Percentiles rank a stretch among this genome's conserved stretches.
These are phyloP conservation scores for Trachelipus rathkii DNA, from an alignment of 1,140 invertebrate species.

Conservation along the genomic window DNA sequence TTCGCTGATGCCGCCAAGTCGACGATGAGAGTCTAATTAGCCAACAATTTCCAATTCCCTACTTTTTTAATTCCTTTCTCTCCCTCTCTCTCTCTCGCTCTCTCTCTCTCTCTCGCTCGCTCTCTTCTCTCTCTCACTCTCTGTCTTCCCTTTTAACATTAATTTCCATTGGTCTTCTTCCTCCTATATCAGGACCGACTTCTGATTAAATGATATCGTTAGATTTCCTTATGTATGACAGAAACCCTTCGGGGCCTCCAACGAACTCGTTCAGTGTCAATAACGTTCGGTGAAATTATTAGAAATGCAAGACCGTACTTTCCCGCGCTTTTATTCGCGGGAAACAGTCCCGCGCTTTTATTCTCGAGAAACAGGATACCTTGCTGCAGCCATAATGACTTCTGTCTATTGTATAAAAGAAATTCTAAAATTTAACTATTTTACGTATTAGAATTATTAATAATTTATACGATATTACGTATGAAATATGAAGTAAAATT, in stretches of 20 bases:
- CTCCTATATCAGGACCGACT: background rate
- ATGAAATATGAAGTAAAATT: too few species aligned
- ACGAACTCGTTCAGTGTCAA: background rate
- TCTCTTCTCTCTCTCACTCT: constrained; percentile 6
- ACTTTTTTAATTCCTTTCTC: background rate
- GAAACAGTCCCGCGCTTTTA: too few species aligned
- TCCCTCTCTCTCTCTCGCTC: constrained; percentile 1
- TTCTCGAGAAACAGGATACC: too few species aligned
- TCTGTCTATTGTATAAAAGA: too few species aligned
- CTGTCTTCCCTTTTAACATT: background rate
- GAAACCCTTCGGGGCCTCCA: background rate
- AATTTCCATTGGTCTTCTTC: background rate
- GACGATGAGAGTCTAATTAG: background rate
- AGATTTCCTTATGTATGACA: constrained; percentile 8
- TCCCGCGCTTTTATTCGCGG: too few species aligned
- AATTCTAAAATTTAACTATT: too few species aligned
- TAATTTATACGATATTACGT: too few species aligned
- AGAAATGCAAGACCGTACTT: too few species aligned
- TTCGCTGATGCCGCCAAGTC: background rate
- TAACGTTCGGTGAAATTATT: background rate
- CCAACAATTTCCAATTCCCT: background rate
- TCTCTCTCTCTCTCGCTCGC: background rate
- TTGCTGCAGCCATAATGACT: too few species aligned
- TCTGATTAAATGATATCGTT: constrained; percentile 13
- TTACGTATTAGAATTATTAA: too few species aligned